Base-by-base conservation (phyloP, 2,888 invertebrate genomes). In the Heliconius sara region DNA sequence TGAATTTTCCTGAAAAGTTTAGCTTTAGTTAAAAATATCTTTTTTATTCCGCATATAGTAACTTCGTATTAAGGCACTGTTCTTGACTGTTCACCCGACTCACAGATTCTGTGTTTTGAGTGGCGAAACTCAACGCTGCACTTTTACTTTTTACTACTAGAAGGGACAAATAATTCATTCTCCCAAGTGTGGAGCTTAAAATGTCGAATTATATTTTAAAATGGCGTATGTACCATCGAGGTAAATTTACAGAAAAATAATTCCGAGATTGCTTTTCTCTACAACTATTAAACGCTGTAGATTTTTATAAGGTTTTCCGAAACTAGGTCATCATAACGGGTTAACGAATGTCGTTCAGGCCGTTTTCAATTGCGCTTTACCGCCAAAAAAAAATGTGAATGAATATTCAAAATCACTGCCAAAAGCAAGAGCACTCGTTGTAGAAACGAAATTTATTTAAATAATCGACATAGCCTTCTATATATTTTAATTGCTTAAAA, bases 341-440 rank as follows among this genome's bases (percentile, higher is more conserved):
- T 72, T 79, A 78, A 80, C 77, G 80, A 82, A 76, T 82, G 76
- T 80, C 77, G 80, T 79, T 80, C 80, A 76, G 79, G 63, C 73
- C 27, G 67, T 79, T 75, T 79, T 70, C 43, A 79, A 79, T 79
- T 79, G 79, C 79, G 63, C 75, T 79, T 70, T 43, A 67, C 75
- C 75, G 67, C 79, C 65, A 43, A 75, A 73, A 78, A 34, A 78
- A 78, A 75, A 67, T 47, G 39, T 9, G 47, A 75, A 75, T 68
- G 75, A 74, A 75, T 68, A 75, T 75, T 79, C 43, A 75, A 79
- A 74, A 73, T 70, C 68, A 63, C 30, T 43, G 60, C 74, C 63
- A 79, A 66, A 65, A 66, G 60, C 34, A 60, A 73, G 39, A 34
- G 66, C 43, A 70, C 70, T 75, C 27, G 13, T 16, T 39, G 25